Evolutionary conservation across 2,888 invertebrate genomes (phyloP).

Genomic region (Stenodema calcarata): DNA sequence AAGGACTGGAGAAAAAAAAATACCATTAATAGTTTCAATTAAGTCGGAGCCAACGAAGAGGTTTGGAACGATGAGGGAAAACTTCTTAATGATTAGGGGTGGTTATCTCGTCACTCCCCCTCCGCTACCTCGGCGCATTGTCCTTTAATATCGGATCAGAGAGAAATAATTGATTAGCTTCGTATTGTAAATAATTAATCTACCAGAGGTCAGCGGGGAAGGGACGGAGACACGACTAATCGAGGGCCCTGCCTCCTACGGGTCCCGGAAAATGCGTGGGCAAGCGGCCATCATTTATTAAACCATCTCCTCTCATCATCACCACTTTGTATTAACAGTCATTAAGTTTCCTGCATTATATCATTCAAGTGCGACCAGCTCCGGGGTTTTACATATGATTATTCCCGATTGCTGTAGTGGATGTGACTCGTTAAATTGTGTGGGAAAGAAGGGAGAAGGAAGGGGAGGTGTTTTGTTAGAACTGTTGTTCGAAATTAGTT

Average conservation of each 20-base stretch:
- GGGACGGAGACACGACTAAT: constrained; percentile 22
- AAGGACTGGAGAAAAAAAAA: neutral
- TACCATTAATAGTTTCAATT: constrained; percentile 23
- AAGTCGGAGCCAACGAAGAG: neutral
- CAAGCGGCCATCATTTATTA: constrained; percentile 45
- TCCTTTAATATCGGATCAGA: constrained; percentile 21
- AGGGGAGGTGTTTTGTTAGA: neutral
- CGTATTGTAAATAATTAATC: constrained; percentile 37
- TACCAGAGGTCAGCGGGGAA: neutral
- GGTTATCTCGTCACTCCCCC: neutral
- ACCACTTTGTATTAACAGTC: constrained; percentile 45
- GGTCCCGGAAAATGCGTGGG: constrained; percentile 41
- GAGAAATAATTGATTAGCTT: constrained; percentile 28
- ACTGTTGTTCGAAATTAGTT: neutral
- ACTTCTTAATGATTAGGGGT: neutral
- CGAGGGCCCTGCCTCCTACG: constrained; percentile 31
- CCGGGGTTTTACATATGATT: constrained; percentile 23
- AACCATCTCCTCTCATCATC: constrained; percentile 36
- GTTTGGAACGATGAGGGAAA: neutral
- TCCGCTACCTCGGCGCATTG: neutral
- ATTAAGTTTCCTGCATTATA: constrained; percentile 47
- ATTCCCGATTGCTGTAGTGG: neutral
- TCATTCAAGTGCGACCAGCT: neutral
- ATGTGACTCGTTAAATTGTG: neutral
- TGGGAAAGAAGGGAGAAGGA: neutral